These are phyloP conservation scores for Oreocharis arfaki DNA, from an alignment of 2,113 vertebrate species.

Conservation along the genomic window DNA sequence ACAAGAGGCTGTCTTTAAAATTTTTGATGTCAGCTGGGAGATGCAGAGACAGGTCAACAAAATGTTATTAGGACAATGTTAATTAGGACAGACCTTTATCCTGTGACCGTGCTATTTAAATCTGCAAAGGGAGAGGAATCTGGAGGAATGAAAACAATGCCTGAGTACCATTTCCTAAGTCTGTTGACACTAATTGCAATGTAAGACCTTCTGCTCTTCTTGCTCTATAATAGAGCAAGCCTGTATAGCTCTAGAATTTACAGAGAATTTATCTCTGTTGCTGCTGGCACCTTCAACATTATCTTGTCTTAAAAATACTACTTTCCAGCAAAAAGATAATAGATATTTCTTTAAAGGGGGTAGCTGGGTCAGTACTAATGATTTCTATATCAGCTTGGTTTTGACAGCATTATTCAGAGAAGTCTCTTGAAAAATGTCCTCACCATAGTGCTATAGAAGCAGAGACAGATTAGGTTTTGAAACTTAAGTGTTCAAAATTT, in stretches of 20 bases:
- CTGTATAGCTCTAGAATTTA: neutral
- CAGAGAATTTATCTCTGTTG: neutral
- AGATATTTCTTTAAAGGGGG: neutral
- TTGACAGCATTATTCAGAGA: neutral
- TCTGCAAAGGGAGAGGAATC: neutral
- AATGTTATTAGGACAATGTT: neutral
- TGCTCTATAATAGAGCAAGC: accelerated
- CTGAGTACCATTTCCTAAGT: neutral
- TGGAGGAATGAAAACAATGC: neutral
- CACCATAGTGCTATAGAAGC: neutral
- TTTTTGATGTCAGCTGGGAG: neutral
- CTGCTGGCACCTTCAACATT: neutral
- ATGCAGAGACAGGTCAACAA: neutral
- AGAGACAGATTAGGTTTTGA: neutral
- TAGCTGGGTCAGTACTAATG: neutral
- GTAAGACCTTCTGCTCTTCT: neutral
- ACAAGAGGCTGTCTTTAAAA: neutral
- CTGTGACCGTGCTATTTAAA: neutral
- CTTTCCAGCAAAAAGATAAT: neutral
- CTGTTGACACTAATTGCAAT: neutral
- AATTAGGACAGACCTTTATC: neutral
- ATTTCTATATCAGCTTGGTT: neutral
- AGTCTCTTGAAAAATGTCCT: neutral
- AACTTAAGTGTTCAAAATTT: neutral
- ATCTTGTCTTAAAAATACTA: neutral